Evolutionary conservation across 2,113 vertebrate species (phyloP).

Genomic region (Columbina picui): DNA sequence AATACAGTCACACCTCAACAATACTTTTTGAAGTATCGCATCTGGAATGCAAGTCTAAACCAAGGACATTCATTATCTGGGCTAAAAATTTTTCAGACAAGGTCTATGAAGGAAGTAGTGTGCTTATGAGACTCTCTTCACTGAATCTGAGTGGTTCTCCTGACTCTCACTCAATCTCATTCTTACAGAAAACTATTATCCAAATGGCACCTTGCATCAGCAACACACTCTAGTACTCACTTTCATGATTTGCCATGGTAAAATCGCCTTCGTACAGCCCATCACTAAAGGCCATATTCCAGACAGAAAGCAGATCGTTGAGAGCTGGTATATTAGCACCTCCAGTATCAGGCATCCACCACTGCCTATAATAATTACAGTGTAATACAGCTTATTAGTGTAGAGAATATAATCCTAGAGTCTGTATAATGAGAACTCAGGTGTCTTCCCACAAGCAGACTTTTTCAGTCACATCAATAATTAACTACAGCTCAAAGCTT

Average conservation of each 20-base stretch:
- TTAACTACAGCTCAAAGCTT: neutral
- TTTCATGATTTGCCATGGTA: constrained; percentile 93
- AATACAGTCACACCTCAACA: neutral
- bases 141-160: neutral
- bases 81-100: neutral
- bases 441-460: neutral
- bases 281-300: constrained; percentile 98
- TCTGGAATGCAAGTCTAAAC: neutral
- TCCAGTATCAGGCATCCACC: constrained; percentile 99
- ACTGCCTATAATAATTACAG: constrained; percentile 82
- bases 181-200: neutral
- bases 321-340: constrained; percentile 96
- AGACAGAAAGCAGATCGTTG: constrained; percentile 95
- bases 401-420: neutral
- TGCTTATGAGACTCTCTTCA: neutral
- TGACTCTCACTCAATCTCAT: neutral
- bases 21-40: neutral
- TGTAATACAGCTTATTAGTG: neutral
- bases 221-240: constrained; percentile 76
- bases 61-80: neutral
- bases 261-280: constrained; percentile 98
- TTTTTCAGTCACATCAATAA: neutral
- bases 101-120: neutral
- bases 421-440: neutral
- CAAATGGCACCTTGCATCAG: neutral